A percentile compares a stretch with the other conserved stretches of the same genome.
Conservation (phyloP, 2,113 vertebrate genomes). For the Etheostoma cragini region DNA sequence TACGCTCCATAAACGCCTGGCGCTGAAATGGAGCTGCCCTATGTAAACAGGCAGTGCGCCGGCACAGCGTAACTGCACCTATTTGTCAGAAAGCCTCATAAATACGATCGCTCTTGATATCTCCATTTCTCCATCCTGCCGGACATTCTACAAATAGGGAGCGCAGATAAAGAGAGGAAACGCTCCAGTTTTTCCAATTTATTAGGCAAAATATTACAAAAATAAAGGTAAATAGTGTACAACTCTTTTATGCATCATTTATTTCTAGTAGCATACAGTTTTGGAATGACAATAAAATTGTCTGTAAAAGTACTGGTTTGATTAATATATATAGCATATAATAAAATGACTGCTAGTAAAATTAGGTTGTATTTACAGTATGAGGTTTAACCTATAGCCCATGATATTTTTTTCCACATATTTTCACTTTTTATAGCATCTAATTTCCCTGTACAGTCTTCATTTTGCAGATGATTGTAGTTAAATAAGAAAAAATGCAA, state of each 20-base stretch:
- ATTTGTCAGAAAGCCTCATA: constrained; percentile 96
- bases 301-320: not conserved
- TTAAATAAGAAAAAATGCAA: constrained; percentile 5
- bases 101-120: constrained; percentile 93
- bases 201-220: not conserved
- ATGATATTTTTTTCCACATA: not conserved
- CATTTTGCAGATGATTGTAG: not conserved
- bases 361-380: not conserved
- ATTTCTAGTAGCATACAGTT: not conserved
- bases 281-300: not conserved
- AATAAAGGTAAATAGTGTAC: not conserved
- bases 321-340: no score
- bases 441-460: not conserved
- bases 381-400: not conserved
- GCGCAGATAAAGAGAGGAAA: constrained; percentile 18
- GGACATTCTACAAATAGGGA: constrained; percentile 43
- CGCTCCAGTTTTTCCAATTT: not conserved
- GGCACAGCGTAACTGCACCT: constrained; percentile 92
- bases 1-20: constrained; percentile 61
- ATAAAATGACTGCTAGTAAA: not conserved
- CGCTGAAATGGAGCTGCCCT: constrained; percentile 92
- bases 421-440: not conserved
- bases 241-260: not conserved
- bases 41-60: constrained; percentile 95
- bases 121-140: constrained; percentile 89